Evolutionary conservation across 2,113 vertebrate species (phyloP), one percentile per base, ranked within the genome.

Genomic region (Bubalus kerabau): DNA sequence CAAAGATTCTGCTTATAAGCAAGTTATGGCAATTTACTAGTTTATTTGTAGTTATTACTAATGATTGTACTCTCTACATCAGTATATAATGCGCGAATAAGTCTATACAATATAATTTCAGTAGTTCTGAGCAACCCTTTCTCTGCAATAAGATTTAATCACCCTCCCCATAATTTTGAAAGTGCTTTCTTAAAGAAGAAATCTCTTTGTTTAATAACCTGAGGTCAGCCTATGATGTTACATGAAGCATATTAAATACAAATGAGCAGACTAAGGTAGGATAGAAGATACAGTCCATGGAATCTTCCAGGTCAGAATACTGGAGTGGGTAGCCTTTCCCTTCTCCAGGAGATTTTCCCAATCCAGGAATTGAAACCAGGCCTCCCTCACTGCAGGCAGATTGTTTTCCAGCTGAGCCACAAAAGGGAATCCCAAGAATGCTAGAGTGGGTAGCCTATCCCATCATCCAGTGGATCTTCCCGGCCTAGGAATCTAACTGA

Each of bases 401-500:
- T 74, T 23, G 19, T 74, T 74, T 74, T 40, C 36, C 19, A 74
- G 19, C 36, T 74, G 36, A 74, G 19, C 5, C 36, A 74, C 36
- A 74, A 74, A 74, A 74, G 19, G 67, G 67, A 74, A 74, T 74
- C 36, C 36, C 67, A 74, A 40, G 67, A 74, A 74, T 74, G n/a
- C 36, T 40, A 40, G 11, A 74, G 36, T 40, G 21, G 36, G 67
- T 74, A 74, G 67, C 67, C n/a, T 40, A 74, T 40, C n/a, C 36
- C n/a, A 40, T 74, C 67, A 74, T 74, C 67, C 67, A 74, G 19
- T 74, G 19, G 36, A 40, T 40, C 19, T 74, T 74, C 36, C 67
- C 0, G 0, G 36, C 67, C 67, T 74, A 40, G 67, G 10, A 24
- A 40, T 74, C 0, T 0, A 74, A 74, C 67, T 0, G 0, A 10